A percentile compares a stretch with the other conserved stretches of the same genome.
These are phyloP conservation scores for Polypedilum vanderplanki DNA, from an alignment of 1,140 invertebrate species.

Conservation along the genomic window DNA sequence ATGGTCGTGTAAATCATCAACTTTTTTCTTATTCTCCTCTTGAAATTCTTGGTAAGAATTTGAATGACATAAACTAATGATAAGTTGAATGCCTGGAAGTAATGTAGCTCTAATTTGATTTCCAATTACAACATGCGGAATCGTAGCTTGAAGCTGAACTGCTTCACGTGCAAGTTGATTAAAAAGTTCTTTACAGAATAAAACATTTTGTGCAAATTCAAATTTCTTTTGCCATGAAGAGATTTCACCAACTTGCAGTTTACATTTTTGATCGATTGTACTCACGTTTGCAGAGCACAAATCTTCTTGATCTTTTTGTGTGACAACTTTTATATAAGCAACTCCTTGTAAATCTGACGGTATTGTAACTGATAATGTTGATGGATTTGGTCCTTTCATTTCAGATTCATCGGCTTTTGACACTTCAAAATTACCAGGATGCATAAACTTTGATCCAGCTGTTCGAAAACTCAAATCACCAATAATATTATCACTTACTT, in stretches of 20 bases:
- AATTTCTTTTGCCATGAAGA: conserved; percentile 91
- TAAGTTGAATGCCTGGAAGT: conserved; percentile 83
- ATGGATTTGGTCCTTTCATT: conserved; percentile 50
- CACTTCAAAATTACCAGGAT: conserved; percentile 94
- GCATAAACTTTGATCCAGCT: conserved; percentile 84
- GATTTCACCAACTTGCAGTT: conserved; percentile 57
- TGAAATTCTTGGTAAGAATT: conserved; percentile 58
- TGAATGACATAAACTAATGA: conserved; percentile 72
- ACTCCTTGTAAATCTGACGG: conserved; percentile 91
- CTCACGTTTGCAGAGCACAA: conserved; percentile 71
- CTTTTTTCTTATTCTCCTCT: conserved; percentile 55
- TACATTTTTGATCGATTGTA: conserved; percentile 54
- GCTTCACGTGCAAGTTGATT: conserved; percentile 90
- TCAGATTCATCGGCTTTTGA: conserved; percentile 79
- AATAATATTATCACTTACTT: conserved; percentile 90
- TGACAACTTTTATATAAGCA: conserved; percentile 90
- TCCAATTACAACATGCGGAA: conserved; percentile 93
- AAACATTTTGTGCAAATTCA: conserved; percentile 92
- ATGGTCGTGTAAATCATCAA: conserved; percentile 76
- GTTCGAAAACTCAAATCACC: conserved; percentile 94
- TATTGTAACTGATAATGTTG: conserved; percentile 83
- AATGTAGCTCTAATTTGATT: conserved; percentile 96
- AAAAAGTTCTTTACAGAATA: conserved; percentile 96
- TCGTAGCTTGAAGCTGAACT: conserved; percentile 82
- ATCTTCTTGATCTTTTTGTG: conserved; percentile 86